phyloP scores from a whole-genome alignment of 2,888 invertebrate species.

The Drosophila seclusa region DNA sequence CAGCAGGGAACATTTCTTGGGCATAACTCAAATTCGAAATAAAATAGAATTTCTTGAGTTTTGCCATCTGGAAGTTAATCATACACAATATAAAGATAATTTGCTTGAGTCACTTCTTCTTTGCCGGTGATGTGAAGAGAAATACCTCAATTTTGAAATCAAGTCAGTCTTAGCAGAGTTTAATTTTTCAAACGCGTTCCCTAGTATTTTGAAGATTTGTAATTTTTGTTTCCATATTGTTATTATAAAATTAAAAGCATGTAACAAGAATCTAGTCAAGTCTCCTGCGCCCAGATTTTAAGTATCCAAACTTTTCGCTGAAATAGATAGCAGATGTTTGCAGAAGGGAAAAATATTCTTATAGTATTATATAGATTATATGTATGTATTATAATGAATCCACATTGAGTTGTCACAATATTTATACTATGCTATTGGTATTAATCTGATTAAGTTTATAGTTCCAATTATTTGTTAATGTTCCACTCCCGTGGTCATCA shows the following conservation, averaged over 20 bases:
- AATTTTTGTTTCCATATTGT: too few relatives aligned
- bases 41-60: neutral
- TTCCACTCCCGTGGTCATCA: neutral
- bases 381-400: neutral
- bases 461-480: neutral
- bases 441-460: neutral
- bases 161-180: too few relatives aligned
- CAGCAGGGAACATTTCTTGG: neutral
- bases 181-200: too few relatives aligned
- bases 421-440: neutral
- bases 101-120: neutral
- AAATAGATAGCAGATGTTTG: neutral
- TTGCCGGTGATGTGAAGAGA: neutral
- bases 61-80: fast-evolving
- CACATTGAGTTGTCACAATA: neutral
- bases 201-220: neutral
- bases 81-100: neutral
- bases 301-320: neutral
- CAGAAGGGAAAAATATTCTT: neutral
- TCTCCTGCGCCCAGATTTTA: neutral
- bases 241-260: neutral
- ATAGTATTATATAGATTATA: neutral
- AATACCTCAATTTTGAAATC: neutral
- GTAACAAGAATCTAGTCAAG: neutral
- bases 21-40: neutral